phyloP scores from a whole-genome alignment of 2,113 vertebrate genomes.

The Neomonachus schauinslandi region DNA sequence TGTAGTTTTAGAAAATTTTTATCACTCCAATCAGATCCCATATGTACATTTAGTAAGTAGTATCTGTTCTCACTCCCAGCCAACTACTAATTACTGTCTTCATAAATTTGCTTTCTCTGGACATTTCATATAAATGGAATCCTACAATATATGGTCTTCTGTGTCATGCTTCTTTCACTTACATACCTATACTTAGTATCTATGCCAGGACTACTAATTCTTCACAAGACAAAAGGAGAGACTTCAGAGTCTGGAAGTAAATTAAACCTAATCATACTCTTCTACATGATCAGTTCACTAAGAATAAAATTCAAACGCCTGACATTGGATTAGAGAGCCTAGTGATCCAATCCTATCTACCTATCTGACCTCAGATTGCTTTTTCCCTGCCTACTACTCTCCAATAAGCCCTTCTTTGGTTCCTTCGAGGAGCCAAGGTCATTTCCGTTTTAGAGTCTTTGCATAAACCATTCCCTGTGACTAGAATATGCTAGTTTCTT shows the following conservation, averaged over 20 bases:
- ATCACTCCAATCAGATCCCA: neutral
- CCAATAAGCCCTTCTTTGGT: neutral
- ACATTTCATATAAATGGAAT: neutral
- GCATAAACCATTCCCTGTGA: neutral
- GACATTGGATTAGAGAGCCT: neutral
- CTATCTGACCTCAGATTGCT: neutral
- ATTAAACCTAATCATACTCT: neutral
- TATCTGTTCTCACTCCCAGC: neutral
- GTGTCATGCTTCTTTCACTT: neutral
- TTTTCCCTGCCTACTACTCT: neutral
- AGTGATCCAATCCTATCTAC: neutral
- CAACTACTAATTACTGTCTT: neutral
- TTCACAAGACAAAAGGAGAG: neutral
- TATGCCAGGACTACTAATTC: neutral
- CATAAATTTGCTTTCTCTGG: neutral
- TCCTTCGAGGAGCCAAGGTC: neutral
- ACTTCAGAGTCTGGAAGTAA: neutral
- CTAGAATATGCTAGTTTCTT: neutral
- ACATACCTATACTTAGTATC: neutral
- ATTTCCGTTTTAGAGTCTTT: neutral
- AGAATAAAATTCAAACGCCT: neutral
- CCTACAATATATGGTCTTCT: neutral
- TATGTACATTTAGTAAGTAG: neutral
- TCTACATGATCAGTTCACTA: neutral
- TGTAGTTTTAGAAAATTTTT: neutral